Conservation (phyloP, 2,888 invertebrate genomes). For the Cosmia trapezina region DNA sequence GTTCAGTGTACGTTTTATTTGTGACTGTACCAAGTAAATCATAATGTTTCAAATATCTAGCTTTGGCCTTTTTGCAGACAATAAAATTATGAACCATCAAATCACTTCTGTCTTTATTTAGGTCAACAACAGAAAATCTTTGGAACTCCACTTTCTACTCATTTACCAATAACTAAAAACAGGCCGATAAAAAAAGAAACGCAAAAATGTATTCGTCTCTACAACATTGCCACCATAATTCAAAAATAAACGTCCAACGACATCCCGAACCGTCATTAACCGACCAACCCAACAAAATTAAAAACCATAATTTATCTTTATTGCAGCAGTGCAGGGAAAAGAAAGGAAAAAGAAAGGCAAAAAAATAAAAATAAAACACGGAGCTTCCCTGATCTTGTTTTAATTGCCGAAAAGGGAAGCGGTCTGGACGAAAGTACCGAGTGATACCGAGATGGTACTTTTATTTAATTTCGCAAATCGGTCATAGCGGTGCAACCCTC, state of each 20-base stretch:
- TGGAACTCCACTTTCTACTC: background rate
- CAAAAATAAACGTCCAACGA: constrained; percentile 48
- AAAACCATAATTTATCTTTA: constrained; percentile 88
- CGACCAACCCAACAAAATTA: constrained; percentile 78
- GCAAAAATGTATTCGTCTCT: background rate
- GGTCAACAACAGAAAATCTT: no score
- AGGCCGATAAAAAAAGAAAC: background rate
- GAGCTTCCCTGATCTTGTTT: constrained; percentile 78
- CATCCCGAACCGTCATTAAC: constrained; percentile 56
- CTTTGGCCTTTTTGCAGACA: background rate
- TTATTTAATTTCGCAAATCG: constrained; percentile 78
- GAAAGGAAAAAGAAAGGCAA: constrained; percentile 65
- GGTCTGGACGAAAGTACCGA: constrained; percentile 64
- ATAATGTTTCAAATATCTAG: background rate
- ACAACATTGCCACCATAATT: constrained; percentile 32
- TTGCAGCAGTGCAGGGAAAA: constrained; percentile 75
- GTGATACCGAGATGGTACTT: constrained; percentile 61
- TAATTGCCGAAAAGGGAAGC: constrained; percentile 79
- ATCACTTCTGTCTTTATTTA: background rate
- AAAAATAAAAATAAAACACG: constrained; percentile 67
- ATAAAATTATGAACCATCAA: background rate
- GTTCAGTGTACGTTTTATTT: background rate
- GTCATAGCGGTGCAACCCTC: constrained; percentile 65
- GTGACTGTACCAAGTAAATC: background rate
- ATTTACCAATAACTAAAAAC: background rate